Base-by-base conservation (phyloP, 2,113 vertebrate genomes). In the Ursus arctos region DNA sequence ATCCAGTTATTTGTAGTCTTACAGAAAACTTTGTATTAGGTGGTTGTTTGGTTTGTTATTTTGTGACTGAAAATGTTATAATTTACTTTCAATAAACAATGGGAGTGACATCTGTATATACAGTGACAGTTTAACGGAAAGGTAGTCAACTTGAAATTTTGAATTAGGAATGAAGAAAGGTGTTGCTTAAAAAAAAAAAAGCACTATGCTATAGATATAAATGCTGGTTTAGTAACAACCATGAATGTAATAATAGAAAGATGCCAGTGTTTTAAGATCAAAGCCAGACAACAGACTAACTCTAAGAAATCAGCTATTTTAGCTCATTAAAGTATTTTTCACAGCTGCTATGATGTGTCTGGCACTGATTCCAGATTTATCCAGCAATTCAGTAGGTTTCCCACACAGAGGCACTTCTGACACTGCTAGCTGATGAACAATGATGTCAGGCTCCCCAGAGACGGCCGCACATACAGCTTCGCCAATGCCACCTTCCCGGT, bases 401-500 rank as follows among this genome's bases (percentile, higher is more conserved):
- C 99, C 99, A 3, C 99, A 99, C n/a, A 95, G 99, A 81, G 99
- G 99, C 19, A 99, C 98, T 0, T 93, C 97, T 1, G 93, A 97
- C 91, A 99, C 99, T 0, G 99, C 99, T 91, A 99, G 96, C 14
- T 98, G 98, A 33, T 98, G 99, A 74, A 99, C 99, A 10, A 99
- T 69, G 33, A 99, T 99, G 26, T 98, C 98, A 2, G 99, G 99
- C 97, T 99, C 99, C 61, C 88, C 28, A 0, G 99, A 99, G 59
- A 99, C 98, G 15, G 99, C 99, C 0, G 99, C 98, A 80, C 99
- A 98, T 21, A 99, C 99, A 0, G 99, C 99, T 89, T 99, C 99
- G 10, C 99, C 99, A 5, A 99, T 98, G 97, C 99, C 99, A 95
- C 99, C 99, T 97, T 99, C 99, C 97, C 97, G 99, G 97, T 99